Base-by-base conservation (phyloP, 2,113 vertebrate genomes). In the Xiphophorus couchianus region DNA sequence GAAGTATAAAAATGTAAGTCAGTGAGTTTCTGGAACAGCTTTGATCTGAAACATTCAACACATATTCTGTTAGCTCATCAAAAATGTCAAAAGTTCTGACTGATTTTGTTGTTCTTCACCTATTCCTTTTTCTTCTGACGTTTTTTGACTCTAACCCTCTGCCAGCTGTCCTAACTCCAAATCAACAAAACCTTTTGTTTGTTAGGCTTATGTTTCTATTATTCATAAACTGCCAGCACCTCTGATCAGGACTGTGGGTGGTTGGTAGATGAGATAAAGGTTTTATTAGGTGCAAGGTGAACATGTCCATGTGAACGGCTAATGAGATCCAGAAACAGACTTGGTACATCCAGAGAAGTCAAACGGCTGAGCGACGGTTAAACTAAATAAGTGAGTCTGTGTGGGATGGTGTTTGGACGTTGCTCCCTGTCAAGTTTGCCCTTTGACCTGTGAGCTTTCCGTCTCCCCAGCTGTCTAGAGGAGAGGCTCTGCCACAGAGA, bases 361-460 rank as follows among this genome's bases (percentile, higher is more conserved):
- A 44, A 69, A 66, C 67, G 91, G 89, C 87, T 91, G 88, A 77
- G 79, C 79, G 71, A 60, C 81, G 79, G 83, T 89, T 89, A 71
- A 83, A 91, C 87, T 89, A 90, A 87, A 72, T 65, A 9, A 70
- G 86, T 91, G 88, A 79, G 71, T 28, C 78, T 64, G 71, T 51
- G 72, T 60, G 72, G 78, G 81, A 44, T 64, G 77, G 84, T 84
- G 82, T 64, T 77, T 73, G 76, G 66, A 54, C 81, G 60, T 78
- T 72, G 82, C 88, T 84, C 87, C 87, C 89, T 88, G 85, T 86
- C 86, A 85, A 90, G 90, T 79, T 85, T 80, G 91, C 86, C 89
- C 91, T 81, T 70, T 84, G 79, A 91, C 91, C 92, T 78, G 73
- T 80, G 70, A 80, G 88, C 89, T 77, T 84, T 92, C 88, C 77